phyloP scores from a whole-genome alignment of 2,888 invertebrate genomes.

The Dione vanillae region DNA sequence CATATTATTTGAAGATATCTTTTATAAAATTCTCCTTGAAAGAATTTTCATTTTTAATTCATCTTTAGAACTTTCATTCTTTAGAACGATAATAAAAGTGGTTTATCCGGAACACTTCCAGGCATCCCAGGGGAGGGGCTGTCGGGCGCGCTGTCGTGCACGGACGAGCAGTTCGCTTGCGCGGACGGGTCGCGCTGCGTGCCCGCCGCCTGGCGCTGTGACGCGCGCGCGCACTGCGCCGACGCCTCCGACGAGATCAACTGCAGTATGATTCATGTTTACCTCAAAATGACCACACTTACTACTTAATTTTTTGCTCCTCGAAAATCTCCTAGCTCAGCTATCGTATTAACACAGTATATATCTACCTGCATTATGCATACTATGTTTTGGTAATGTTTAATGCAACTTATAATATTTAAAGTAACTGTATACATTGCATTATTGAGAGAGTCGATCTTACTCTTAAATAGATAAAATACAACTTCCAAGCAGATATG shows the following conservation, averaged over 20 bases:
- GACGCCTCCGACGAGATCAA: constrained; percentile 86
- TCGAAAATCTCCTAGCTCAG: too few species aligned
- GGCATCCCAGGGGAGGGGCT: constrained; percentile 46
- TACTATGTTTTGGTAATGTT: too few species aligned
- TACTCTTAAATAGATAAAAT: not conserved
- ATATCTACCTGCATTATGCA: too few species aligned
- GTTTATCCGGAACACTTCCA: constrained; percentile 25
- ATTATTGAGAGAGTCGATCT: not conserved
- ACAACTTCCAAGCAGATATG: too few species aligned
- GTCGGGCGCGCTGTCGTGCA: constrained; percentile 55
- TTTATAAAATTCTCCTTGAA: too few species aligned
- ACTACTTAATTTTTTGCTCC: not conserved
- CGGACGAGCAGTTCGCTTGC: constrained; percentile 81
- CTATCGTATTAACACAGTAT: too few species aligned
- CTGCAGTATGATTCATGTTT: constrained; percentile 71
- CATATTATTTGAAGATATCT: too few species aligned
- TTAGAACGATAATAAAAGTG: not conserved
- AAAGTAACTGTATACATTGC: not conserved
- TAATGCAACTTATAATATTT: not conserved
- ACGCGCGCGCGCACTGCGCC: constrained; percentile 85
- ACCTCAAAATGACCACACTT: not conserved
- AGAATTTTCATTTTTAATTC: too few species aligned
- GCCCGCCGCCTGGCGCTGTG: constrained; percentile 86
- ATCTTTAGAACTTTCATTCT: too few species aligned
- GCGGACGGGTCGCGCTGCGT: constrained; percentile 85